Percentiles rank a stretch among this genome's conserved stretches.
phyloP scores from a whole-genome alignment of 2,888 invertebrate species.

The Chironomus tentans region DNA sequence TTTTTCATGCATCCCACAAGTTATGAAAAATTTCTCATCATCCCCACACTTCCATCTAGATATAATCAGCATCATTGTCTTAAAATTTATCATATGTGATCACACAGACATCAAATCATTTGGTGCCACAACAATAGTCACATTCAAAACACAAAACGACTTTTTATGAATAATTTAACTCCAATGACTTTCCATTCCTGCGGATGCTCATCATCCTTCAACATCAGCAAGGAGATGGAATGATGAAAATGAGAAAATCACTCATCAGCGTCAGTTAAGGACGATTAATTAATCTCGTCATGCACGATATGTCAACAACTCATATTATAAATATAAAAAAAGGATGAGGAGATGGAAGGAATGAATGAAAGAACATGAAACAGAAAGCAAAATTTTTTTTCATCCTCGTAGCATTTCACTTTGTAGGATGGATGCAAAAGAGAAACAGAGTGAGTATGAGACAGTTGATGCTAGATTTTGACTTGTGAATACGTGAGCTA shows the following conservation, averaged over 20 bases:
- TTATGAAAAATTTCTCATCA: too few species aligned
- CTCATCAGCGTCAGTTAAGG: conserved; percentile 15
- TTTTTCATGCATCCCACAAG: too few species aligned
- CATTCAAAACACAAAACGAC: too few species aligned
- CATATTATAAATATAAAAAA: neutral
- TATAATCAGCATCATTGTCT: too few species aligned
- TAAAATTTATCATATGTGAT: too few species aligned
- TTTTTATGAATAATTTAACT: too few species aligned
- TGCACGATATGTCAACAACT: conserved; percentile 11
- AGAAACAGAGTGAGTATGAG: too few species aligned
- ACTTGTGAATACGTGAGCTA: conserved; percentile 23
- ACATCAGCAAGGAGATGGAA: neutral
- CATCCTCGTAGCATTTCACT: neutral
- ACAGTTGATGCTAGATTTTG: neutral
- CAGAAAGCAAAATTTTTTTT: neutral
- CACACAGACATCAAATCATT: too few species aligned
- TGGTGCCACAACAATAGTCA: too few species aligned
- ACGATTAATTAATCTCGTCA: conserved; percentile 24
- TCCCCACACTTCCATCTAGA: too few species aligned
- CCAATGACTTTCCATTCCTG: neutral
- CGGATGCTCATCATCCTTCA: neutral
- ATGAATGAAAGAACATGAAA: neutral
- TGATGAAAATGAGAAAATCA: neutral
- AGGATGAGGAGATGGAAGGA: neutral
- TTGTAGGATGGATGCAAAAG: neutral